Base-by-base conservation (phyloP, 2,113 vertebrate species). In the Tetrax tetrax region DNA sequence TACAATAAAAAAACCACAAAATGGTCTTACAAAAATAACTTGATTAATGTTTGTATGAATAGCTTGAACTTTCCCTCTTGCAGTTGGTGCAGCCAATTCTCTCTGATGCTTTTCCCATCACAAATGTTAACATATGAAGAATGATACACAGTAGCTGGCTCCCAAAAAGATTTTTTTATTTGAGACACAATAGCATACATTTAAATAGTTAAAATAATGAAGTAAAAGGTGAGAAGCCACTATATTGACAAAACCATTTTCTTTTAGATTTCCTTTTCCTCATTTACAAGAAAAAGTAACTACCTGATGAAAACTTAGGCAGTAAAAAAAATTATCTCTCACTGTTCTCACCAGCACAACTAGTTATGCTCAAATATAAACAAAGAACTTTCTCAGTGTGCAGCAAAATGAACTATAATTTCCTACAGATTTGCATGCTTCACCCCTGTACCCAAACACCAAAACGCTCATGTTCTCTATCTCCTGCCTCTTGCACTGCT, bases 151-250 rank as follows among this genome's bases (percentile, higher is more conserved):
- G 59, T 64, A 66, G 33, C 38, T 61, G 33, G 24, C 13, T 48
- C 47, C 59, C 64, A 29, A 28, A 68, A 41, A 23, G 23, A 24
- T 22, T 71, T 66, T 66, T 59, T 60, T 66, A 70, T 38, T 70
- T 64, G 31, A 14, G 14, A 50, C 61, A 33, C 21, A 83, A 24
- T 3, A 66, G 17, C 0, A 0, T 47, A 54, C 14, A 10, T 35
- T 71, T 57, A 23, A 61, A 56, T 20, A 12, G 18, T 53, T 48
- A 33, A 69, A 48, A 24, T 14, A 31, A n/a, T 3, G 11, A 27
- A 35, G 12, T 17, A 25, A 27, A 56, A 87, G 31, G 13, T 41
- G 48, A 54, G 45, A 68, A 38, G 25, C 14, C 11, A 37, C 25
- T 61, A 37, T 22, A 17, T 1, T 23, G 51, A 56, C 57, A 66